phyloP scores from a whole-genome alignment of 1,140 invertebrate genomes.

The Belonocnema kinseyi region DNA sequence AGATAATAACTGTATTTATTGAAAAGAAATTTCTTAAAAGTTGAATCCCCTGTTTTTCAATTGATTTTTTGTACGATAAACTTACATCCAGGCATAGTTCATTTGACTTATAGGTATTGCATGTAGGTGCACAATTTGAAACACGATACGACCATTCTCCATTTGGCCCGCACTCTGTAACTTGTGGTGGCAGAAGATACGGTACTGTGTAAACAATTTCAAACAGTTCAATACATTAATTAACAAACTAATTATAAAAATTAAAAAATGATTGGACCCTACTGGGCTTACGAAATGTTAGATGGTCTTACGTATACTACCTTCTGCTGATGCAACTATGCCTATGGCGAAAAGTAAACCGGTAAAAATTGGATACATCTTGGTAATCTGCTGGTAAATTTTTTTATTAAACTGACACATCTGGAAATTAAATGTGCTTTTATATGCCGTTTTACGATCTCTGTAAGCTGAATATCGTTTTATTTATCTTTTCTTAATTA shows the following conservation, averaged over 20 bases:
- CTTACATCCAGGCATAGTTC: not conserved
- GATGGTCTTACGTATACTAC: no score
- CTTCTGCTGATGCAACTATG: no score
- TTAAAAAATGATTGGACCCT: no score
- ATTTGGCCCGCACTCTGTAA: constrained; percentile 5
- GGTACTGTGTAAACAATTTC: no score
- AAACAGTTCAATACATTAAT: no score
- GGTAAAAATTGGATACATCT: not conserved
- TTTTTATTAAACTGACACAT: not conserved
- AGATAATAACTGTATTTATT: not conserved
- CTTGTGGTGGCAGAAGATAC: not conserved
- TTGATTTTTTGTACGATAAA: not conserved
- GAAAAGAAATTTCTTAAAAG: no score
- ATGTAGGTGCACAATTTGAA: not conserved
- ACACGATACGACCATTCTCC: not conserved
- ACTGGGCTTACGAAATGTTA: no score
- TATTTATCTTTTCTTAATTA: no score
- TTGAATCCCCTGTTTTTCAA: no score
- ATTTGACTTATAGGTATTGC: not conserved
- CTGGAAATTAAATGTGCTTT: no score
- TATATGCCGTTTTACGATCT: no score
- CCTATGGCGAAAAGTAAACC: not conserved
- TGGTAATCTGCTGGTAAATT: not conserved
- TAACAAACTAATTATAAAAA: not conserved
- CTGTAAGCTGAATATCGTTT: no score